Evolutionary conservation across 2,888 invertebrate genomes (phyloP).

Genomic region (Meloe dianella): DNA sequence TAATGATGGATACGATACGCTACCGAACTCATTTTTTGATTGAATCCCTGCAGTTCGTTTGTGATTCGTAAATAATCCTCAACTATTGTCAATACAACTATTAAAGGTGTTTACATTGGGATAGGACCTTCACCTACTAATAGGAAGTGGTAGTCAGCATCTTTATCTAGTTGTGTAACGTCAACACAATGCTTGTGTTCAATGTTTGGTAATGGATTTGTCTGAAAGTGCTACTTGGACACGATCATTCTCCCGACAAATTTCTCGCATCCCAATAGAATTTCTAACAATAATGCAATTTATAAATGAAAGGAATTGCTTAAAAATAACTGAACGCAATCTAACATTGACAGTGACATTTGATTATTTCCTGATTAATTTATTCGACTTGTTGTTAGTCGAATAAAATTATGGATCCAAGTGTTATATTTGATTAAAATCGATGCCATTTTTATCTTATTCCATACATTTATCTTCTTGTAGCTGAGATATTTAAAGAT

Average conservation of each 20-base stretch:
- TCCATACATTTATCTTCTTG: constrained; percentile 29
- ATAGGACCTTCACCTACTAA: constrained; percentile 26
- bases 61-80: too few species aligned
- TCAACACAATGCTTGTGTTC: constrained; percentile 16
- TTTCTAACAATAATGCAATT: too few species aligned
- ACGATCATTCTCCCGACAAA: not conserved
- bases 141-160: constrained; percentile 27
- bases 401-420: constrained; percentile 15
- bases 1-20: too few species aligned
- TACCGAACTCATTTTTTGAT: too few species aligned
- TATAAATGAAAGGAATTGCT: too few species aligned
- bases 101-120: constrained; percentile 27
- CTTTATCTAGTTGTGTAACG: constrained; percentile 25
- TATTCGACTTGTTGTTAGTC: constrained; percentile 25
- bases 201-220: constrained; percentile 20
- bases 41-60: too few species aligned
- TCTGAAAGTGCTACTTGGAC: not conserved
- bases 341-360: not conserved
- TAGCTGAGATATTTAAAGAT: constrained; percentile 31
- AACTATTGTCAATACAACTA: constrained; percentile 17
- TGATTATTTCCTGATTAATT: too few species aligned
- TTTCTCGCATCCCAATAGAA: not conserved
- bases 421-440: constrained; percentile 17
- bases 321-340: too few species aligned
- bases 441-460: constrained; percentile 16